phyloP scores from a whole-genome alignment of 2,888 invertebrate species.

The Malachius bipustulatus region DNA sequence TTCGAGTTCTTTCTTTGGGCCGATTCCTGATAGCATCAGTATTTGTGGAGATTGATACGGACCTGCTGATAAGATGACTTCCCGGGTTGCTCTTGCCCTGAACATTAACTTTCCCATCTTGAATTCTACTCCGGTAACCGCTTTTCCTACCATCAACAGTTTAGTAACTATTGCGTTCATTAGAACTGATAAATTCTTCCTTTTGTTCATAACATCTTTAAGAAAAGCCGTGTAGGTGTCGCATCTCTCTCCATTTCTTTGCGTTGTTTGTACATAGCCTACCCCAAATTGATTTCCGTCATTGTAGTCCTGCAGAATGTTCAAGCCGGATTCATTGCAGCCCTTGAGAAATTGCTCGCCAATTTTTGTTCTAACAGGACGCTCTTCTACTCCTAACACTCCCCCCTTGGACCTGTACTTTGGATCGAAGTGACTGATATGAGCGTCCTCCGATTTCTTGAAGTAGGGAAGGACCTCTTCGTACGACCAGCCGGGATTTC shows the following conservation, averaged over 20 bases:
- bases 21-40: no score
- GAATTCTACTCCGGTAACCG: constrained; percentile 61
- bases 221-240: constrained; percentile 35
- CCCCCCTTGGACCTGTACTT: no score
- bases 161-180: constrained; percentile 69
- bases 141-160: constrained; percentile 45
- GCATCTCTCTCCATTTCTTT: constrained; percentile 31
- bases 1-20: constrained; percentile 46
- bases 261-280: no score
- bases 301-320: no score
- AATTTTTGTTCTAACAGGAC: no score
- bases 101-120: constrained; percentile 47
- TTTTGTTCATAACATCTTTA: constrained; percentile 46
- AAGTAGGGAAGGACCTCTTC: no score
- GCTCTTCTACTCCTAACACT: no score
- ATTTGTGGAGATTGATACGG: constrained; percentile 84
- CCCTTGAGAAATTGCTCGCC: no score
- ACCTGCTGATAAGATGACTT: constrained; percentile 79
- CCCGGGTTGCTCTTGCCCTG: constrained; percentile 56
- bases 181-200: constrained; percentile 69
- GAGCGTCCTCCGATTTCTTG: no score
- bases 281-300: no score
- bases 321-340: no score
- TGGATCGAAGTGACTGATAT: no score
- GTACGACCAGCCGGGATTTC: constrained; percentile 47